Percentiles rank a stretch among this genome's conserved stretches.
These are phyloP conservation scores for Calliopsis andreniformis DNA, from an alignment of 1,140 invertebrate species.

Conservation along the genomic window DNA sequence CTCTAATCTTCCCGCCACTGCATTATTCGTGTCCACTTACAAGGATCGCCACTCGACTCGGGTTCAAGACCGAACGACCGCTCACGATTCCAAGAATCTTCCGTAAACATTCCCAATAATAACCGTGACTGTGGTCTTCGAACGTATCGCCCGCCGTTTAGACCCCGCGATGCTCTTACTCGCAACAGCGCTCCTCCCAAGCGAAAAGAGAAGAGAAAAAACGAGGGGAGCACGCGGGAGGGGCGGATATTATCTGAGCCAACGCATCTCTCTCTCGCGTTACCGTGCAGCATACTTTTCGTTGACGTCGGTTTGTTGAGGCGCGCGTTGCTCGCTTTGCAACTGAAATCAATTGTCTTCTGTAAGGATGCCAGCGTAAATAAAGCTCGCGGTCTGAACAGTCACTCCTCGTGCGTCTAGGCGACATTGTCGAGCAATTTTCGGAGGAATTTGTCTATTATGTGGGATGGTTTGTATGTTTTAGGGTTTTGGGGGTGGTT, in stretches of 20 bases:
- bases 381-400: slow-evolving; percentile 11
- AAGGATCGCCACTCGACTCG: background rate
- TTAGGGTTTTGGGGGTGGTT: too few species aligned
- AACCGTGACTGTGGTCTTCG: slow-evolving; percentile 26
- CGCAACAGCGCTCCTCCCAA: background rate
- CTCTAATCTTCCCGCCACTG: background rate
- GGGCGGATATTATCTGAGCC: slow-evolving; percentile 15
- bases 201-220: background rate
- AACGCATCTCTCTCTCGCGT: slow-evolving; percentile 9
- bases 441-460: background rate
- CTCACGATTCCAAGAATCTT: slow-evolving; percentile 32
- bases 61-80: slow-evolving; percentile 28
- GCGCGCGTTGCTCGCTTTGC: slow-evolving; percentile 20
- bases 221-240: background rate
- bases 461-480: background rate
- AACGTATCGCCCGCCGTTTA: slow-evolving; percentile 16
- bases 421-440: background rate
- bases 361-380: slow-evolving; percentile 55
- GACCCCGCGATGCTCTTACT: slow-evolving; percentile 24
- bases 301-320: slow-evolving; percentile 9
- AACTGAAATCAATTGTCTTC: slow-evolving; percentile 56
- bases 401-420: background rate
- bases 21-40: background rate
- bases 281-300: slow-evolving; percentile 29
- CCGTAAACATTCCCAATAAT: slow-evolving; percentile 50